Conservation (phyloP, 2,888 invertebrate species). For the Incurvaria masculella region DNA sequence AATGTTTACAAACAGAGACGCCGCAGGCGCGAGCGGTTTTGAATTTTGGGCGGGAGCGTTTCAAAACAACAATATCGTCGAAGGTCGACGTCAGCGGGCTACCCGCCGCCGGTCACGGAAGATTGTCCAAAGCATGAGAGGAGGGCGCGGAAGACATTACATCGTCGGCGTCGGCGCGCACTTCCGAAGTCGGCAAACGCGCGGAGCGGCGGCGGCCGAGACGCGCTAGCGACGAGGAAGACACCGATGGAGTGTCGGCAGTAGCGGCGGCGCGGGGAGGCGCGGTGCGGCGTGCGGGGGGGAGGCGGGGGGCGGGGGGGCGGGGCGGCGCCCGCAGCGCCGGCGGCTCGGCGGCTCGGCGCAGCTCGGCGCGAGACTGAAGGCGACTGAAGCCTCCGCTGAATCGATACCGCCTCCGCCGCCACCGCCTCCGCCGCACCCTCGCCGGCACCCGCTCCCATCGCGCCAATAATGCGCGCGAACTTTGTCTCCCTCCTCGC, state of each 20-base stretch:
- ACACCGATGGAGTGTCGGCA: conserved; percentile 3
- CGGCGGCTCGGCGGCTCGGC: conserved; percentile 49
- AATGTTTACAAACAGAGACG: no score
- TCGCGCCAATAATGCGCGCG: conserved; percentile 53
- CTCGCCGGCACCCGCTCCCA: conserved; percentile 31
- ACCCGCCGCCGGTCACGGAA: background rate
- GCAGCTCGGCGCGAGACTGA: conserved; percentile 54
- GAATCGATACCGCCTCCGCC: conserved; percentile 37
- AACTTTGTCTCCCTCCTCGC: conserved; percentile 54
- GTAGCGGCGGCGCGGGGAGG: conserved; percentile 21
- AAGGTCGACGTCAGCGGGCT: conserved; percentile 7
- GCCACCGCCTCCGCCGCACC: conserved; percentile 17
- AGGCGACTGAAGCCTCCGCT: conserved; percentile 52
- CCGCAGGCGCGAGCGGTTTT: conserved; percentile 16
- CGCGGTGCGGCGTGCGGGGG: conserved; percentile 22
- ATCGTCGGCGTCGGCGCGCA: conserved; percentile 5
- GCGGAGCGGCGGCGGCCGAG: conserved; percentile 54
- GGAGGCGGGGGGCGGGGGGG: conserved; percentile 32
- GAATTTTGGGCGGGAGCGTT: conserved; percentile 10
- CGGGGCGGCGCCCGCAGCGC: conserved; percentile 22
- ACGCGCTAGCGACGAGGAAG: conserved; percentile 44
- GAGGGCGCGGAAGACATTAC: conserved; percentile 7
- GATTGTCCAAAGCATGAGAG: background rate
- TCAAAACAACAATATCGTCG: conserved; percentile 13
- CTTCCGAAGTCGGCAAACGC: conserved; percentile 42